phyloP scores from a whole-genome alignment of 2,113 vertebrate species.

The Himantopus leucocephalus region DNA sequence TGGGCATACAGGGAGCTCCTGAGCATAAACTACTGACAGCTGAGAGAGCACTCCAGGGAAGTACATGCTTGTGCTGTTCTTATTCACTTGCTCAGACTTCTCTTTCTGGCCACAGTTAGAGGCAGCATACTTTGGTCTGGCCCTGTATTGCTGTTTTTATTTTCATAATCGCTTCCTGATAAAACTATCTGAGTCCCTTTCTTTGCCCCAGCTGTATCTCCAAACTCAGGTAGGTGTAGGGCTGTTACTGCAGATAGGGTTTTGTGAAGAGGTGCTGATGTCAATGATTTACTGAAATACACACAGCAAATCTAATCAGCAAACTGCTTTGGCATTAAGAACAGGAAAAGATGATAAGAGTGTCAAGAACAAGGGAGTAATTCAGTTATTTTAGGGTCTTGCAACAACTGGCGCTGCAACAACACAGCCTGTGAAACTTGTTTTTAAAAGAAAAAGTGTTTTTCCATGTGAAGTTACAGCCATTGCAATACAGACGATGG shows the following conservation, averaged over 20 bases:
- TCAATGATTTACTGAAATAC: constrained; percentile 36
- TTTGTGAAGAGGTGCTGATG: neutral
- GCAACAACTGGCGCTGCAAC: neutral
- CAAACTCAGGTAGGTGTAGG: neutral
- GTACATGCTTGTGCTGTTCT: neutral
- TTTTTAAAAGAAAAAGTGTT: neutral
- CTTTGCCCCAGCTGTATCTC: neutral
- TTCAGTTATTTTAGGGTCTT: constrained; percentile 8
- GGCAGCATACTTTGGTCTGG: neutral
- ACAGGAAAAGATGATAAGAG: constrained; percentile 23
- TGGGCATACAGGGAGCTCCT: neutral
- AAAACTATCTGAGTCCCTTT: neutral
- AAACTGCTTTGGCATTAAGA: constrained; percentile 10
- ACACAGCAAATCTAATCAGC: neutral
- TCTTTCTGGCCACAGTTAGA: neutral
- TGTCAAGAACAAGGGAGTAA: constrained; percentile 4
- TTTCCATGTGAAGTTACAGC: neutral
- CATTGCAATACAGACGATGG: neutral
- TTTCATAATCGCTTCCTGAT: neutral
- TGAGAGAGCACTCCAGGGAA: neutral
- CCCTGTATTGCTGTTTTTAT: neutral
- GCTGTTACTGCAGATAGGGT: neutral
- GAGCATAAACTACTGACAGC: neutral
- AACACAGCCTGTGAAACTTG: neutral
- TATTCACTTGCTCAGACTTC: neutral